Conservation (phyloP, 2,888 invertebrate genomes). For the Nemurella pictetii region DNA sequence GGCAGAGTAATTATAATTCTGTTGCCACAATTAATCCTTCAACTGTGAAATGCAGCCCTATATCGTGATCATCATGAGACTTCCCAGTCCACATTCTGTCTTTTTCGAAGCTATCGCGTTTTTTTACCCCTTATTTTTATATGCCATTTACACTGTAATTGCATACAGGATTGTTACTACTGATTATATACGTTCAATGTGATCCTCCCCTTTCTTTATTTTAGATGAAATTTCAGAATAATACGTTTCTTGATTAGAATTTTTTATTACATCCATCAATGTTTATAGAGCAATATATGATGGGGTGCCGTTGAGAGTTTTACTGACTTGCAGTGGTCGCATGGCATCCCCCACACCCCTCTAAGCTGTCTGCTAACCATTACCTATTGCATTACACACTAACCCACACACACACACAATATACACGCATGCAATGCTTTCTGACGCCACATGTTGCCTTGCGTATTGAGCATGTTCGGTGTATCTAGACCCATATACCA, state of each 20-base stretch:
- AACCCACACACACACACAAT: neutral
- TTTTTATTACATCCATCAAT: constrained; percentile 16
- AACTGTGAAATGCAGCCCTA: neutral
- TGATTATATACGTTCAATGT: neutral
- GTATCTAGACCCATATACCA: neutral
- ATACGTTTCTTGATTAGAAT: constrained; percentile 19
- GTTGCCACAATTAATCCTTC: neutral
- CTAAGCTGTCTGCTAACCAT: neutral
- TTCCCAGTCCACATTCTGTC: neutral
- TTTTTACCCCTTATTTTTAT: neutral
- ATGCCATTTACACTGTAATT: neutral
- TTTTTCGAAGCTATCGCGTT: neutral
- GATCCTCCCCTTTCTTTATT: neutral
- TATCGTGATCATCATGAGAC: neutral
- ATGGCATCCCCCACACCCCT: neutral
- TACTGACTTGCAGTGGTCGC: neutral
- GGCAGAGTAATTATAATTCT: neutral
- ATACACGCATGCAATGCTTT: neutral
- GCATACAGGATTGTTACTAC: constrained; percentile 7
- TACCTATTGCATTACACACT: neutral
- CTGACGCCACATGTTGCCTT: neutral
- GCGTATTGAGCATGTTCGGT: neutral
- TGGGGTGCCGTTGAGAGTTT: neutral
- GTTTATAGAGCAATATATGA: constrained; percentile 4
- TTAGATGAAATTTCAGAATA: constrained; percentile 7